phyloP scores from a whole-genome alignment of 2,888 invertebrate species.

The Reticulitermes lucifugus region DNA sequence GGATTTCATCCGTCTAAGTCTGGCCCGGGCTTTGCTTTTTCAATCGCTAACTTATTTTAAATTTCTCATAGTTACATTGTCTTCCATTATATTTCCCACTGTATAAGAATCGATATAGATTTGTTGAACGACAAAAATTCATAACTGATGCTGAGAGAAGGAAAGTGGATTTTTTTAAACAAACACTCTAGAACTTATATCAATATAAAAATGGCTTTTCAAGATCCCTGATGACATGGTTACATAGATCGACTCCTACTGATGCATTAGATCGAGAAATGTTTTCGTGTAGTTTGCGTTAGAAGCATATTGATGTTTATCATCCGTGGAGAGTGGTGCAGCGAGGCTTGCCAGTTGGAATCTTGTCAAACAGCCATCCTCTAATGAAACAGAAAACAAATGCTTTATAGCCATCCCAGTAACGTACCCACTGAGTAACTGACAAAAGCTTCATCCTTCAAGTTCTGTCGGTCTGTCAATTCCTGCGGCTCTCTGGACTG shows the following conservation, averaged over 20 bases:
- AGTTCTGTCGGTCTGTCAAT: too few species aligned
- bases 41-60: too few species aligned
- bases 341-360: background rate
- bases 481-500: too few species aligned
- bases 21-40: too few species aligned
- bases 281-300: background rate
- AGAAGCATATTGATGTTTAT: constrained; percentile 5
- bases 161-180: background rate
- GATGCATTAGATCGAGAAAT: too few species aligned
- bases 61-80: too few species aligned
- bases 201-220: background rate
- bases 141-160: too few species aligned
- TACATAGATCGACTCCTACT: background rate
- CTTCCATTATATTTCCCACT: too few species aligned
- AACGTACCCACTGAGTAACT: background rate
- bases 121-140: too few species aligned
- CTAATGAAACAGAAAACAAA: constrained; percentile 5
- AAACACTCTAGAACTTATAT: background rate
- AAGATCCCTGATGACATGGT: background rate
- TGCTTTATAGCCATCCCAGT: background rate
- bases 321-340: background rate
- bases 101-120: too few species aligned
- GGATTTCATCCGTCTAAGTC: too few species aligned
- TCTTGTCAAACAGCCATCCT: background rate
- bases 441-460: background rate